These are phyloP conservation scores for Aphaenogaster floridana DNA, from an alignment of 1,140 invertebrate species.

Conservation along the genomic window DNA sequence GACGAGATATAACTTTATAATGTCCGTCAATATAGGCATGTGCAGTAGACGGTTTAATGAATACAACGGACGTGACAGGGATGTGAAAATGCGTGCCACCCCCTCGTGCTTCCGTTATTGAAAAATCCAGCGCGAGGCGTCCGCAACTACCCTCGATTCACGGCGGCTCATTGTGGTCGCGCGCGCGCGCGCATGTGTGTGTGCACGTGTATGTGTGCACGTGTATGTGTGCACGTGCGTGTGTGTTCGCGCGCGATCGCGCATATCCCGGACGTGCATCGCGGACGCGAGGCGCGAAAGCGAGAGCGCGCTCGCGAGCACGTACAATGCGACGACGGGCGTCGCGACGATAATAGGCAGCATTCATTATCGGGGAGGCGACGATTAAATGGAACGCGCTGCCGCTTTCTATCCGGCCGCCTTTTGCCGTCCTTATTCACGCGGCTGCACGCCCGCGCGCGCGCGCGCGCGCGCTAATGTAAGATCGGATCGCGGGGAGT, in stretches of 20 bases:
- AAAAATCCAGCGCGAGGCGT: conserved; percentile 66
- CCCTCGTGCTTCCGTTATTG: conserved; percentile 68
- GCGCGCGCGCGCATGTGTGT: neutral
- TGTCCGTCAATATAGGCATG: conserved; percentile 49
- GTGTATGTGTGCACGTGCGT: no score
- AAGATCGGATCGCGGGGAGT: neutral
- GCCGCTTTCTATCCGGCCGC: conserved; percentile 63
- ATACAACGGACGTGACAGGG: conserved; percentile 54
- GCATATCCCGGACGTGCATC: conserved; percentile 42
- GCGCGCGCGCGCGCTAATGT: neutral
- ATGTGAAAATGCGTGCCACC: conserved; percentile 68
- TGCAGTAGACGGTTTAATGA: conserved; percentile 62
- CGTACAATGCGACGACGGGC: conserved; percentile 77
- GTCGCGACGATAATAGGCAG: conserved; percentile 76
- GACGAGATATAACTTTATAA: conserved; percentile 69
- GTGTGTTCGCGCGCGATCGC: neutral
- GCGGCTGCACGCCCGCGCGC: neutral
- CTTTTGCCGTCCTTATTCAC: conserved; percentile 22
- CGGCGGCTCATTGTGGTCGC: conserved; percentile 40
- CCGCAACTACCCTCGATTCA: conserved; percentile 56
- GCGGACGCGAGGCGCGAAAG: conserved; percentile 29
- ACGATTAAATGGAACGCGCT: conserved; percentile 73
- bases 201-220: no score
- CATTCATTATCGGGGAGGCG: conserved; percentile 81
- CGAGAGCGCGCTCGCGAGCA: neutral